Base-by-base conservation (phyloP, 2,113 vertebrate species). In the Dasyornis broadbenti region DNA sequence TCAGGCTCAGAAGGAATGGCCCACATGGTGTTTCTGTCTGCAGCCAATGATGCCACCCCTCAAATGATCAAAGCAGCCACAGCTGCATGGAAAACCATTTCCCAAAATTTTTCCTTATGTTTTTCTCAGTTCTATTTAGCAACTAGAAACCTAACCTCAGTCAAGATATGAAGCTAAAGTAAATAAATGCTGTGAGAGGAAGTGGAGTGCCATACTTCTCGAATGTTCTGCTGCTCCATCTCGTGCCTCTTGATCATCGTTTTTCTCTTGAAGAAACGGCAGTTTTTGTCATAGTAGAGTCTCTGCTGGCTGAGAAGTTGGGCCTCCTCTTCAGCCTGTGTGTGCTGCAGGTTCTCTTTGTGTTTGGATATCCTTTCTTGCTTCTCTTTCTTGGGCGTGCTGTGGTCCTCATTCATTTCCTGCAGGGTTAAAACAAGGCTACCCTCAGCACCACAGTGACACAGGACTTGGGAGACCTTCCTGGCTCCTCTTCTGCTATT, bases 391-490 rank as follows among this genome's bases (percentile, higher is more conserved):
- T 99, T 99, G 63, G 99, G 99, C 49, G 99, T 99, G 98, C 99
- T 99, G 95, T 99, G 99, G 97, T 99, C 99, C 97, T 99, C 99
- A 8, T 99, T 99, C 99, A 99, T 99, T 95, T 99, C 99, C 99
- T 99, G 96, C 24, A 42, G 53, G 47, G 56, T 31, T 21, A 57
- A n/a, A 88, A 4, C 24, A 53, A 49, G 49, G 66, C 28, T 27
- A 56, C 15, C 37, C 50, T 97, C 18, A 94, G 90, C 71, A 78
- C n/a, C 52, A 54, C 39, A 45, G 60, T 1, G 39, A 64, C 57
- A 40, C 4, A 13, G 68, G 35, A 15, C 80, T 5, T 2, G 8
- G 30, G 59, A 35, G 44, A 10, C 77, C 37, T 45, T 44, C 10
- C 40, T 77, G 69, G 20, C 39, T 16, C 7, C 73, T 66, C 35